phyloP scores from a whole-genome alignment of 2,797 vertebrate species.

The Halcyon chelicuti region DNA sequence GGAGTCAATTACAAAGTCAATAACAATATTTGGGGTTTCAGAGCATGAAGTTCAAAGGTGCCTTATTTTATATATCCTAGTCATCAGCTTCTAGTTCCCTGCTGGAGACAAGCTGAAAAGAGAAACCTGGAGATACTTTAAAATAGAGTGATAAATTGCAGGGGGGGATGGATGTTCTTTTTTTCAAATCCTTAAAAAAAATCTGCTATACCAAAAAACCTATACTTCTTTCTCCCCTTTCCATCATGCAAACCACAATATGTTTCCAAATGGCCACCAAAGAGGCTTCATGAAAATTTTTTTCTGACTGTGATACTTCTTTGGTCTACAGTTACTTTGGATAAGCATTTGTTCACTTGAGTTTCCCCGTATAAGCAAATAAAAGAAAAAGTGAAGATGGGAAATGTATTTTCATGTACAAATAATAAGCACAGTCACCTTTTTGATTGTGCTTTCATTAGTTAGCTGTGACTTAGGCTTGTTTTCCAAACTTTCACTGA shows the following conservation, averaged over 20 bases:
- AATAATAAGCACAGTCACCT: not conserved
- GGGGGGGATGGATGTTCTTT: not conserved
- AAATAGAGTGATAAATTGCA: not conserved
- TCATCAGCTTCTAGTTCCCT: not conserved
- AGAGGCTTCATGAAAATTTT: not conserved
- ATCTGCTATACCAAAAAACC: not conserved
- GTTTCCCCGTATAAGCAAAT: not conserved
- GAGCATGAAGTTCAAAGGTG: not conserved
- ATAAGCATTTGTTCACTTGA: not conserved
- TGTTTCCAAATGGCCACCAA: not conserved
- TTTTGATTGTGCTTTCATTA: not conserved
- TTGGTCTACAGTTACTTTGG: not conserved
- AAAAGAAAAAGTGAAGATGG: not conserved
- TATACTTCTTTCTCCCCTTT: not conserved
- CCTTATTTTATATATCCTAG: not conserved
- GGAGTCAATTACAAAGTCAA: not conserved
- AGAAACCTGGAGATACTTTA: not conserved
- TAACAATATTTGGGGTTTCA: not conserved
- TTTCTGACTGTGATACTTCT: not conserved
- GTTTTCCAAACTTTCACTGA: not conserved
- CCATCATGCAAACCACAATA: not conserved
- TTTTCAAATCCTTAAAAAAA: not conserved
- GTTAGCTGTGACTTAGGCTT: not conserved
- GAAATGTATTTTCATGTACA: not conserved
- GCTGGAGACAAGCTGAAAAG: not conserved